phyloP scores from a whole-genome alignment of 1,140 invertebrate genomes.

The Trachelipus rathkii region DNA sequence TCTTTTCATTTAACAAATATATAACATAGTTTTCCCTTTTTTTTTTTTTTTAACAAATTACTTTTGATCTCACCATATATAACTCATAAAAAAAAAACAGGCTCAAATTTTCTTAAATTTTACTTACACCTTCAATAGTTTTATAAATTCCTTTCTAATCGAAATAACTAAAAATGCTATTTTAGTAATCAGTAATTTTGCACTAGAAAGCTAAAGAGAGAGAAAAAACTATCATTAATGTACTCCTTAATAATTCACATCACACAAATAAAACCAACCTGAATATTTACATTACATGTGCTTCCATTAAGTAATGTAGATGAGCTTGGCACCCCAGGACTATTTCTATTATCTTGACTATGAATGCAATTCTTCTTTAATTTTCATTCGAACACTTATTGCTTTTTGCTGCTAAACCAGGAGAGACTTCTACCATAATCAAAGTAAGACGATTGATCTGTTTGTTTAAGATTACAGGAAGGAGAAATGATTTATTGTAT shows the following conservation, averaged over 20 bases:
- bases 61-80: too few species aligned
- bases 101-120: too few species aligned
- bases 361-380: slow-evolving; percentile 58
- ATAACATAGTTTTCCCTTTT: too few species aligned
- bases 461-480: too few species aligned
- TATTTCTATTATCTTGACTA: slow-evolving; percentile 47
- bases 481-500: too few species aligned
- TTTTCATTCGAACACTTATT: slow-evolving; percentile 74
- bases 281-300: slow-evolving; percentile 52
- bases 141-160: too few species aligned
- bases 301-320: slow-evolving; percentile 48
- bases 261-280: slow-evolving; percentile 42
- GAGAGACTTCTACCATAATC: slow-evolving; percentile 71
- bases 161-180: neutral
- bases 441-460: slow-evolving; percentile 83
- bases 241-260: neutral
- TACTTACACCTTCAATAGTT: too few species aligned
- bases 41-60: too few species aligned
- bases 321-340: slow-evolving; percentile 48
- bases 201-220: neutral
- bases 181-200: neutral
- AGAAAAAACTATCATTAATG: neutral
- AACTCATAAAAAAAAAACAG: too few species aligned
- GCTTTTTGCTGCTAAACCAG: slow-evolving; percentile 76
- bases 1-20: too few species aligned